phyloP scores from a whole-genome alignment of 2,888 invertebrate genomes.

The Dasysyrphus albostriatus region DNA sequence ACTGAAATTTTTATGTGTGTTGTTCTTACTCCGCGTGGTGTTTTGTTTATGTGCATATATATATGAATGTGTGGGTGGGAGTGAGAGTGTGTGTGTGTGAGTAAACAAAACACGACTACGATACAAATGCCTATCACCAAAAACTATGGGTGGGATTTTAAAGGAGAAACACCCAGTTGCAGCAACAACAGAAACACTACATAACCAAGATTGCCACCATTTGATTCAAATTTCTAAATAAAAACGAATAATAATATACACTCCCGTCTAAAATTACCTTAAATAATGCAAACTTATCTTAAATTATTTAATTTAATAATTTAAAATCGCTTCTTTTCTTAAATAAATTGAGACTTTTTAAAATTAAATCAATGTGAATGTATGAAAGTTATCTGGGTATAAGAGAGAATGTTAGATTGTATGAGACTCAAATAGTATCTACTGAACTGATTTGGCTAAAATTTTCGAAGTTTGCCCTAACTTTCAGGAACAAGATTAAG shows the following conservation, averaged over 20 bases:
- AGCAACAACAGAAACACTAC: background rate
- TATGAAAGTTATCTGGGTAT: too few relatives aligned
- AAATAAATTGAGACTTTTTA: too few relatives aligned
- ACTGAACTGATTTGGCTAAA: too few relatives aligned
- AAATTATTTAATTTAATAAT: too few relatives aligned
- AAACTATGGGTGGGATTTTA: background rate
- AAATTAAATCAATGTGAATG: too few relatives aligned
- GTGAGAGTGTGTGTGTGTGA: background rate
- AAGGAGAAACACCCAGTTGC: conserved; percentile 1
- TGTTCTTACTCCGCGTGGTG: conserved; percentile 13
- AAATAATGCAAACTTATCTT: too few relatives aligned
- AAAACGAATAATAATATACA: background rate
- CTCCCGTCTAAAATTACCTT: too few relatives aligned
- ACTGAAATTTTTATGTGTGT: conserved; percentile 40
- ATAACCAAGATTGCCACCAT: background rate
- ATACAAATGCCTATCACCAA: background rate
- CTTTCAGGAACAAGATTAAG: too few relatives aligned
- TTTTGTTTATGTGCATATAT: conserved; percentile 35
- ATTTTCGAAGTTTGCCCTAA: too few relatives aligned
- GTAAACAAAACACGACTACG: background rate
- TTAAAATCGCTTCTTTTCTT: too few relatives aligned
- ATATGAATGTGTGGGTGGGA: background rate
- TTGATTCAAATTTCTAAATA: background rate
- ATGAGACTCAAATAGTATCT: too few relatives aligned
- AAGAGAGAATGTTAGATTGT: too few relatives aligned